Conservation (phyloP, 92 coral and sea anemone species). For the Siderastrea siderea region DNA sequence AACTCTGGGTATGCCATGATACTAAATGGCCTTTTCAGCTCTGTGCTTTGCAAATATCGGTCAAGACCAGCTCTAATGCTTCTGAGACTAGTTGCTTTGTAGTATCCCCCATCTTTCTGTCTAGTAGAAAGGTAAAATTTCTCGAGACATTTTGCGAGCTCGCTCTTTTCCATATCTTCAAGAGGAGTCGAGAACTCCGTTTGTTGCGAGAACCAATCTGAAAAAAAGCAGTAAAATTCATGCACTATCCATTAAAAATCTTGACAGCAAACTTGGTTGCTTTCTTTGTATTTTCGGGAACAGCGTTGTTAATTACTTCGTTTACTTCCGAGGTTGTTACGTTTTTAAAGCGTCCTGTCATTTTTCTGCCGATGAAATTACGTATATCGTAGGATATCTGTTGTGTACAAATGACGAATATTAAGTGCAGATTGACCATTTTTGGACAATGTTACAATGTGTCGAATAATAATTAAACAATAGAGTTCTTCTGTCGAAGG, state of each 20-base stretch:
- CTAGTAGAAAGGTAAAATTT: neutral
- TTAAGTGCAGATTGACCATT: too few species aligned
- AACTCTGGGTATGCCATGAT: slow-evolving; percentile 7
- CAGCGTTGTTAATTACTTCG: neutral
- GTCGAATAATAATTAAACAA: too few species aligned
- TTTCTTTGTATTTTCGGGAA: neutral
- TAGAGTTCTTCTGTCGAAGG: too few species aligned
- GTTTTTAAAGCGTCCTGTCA: slow-evolving; percentile 7
- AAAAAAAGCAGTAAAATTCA: neutral
- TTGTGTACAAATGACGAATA: neutral
- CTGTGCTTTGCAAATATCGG: slow-evolving; percentile 7
- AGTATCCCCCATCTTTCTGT: neutral
- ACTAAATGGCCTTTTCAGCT: neutral
- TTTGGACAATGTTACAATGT: too few species aligned
- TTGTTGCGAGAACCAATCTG: slow-evolving; percentile 18
- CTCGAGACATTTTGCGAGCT: neutral
- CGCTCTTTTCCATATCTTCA: neutral
- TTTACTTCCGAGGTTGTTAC: neutral
- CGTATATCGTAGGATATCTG: slow-evolving; percentile 17
- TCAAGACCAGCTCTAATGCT: neutral
- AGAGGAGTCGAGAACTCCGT: neutral
- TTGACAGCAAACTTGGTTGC: slow-evolving; percentile 13
- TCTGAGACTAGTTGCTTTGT: neutral
- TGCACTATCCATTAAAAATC: slow-evolving; percentile 16
- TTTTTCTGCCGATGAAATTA: neutral